Percentiles rank a stretch among this genome's conserved stretches.
Evolutionary conservation across 2,888 invertebrate species (phyloP).

Genomic region (Andrena hattorfiana): DNA sequence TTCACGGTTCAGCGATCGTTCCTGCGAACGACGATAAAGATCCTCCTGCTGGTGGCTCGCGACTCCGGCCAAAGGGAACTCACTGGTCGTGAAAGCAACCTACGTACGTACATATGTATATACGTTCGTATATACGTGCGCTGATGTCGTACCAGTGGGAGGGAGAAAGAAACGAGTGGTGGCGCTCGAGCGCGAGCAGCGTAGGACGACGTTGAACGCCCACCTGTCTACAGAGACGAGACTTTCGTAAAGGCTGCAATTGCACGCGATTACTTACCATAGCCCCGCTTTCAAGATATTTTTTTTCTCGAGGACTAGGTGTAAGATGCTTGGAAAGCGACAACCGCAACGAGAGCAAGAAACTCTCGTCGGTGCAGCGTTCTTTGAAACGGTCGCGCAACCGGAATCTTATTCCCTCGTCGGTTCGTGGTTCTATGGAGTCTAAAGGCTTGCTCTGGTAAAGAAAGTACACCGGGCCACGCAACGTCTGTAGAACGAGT

Average conservation of each 20-base stretch:
- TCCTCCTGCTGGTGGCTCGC: background rate
- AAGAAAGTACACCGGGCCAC: too few relatives aligned
- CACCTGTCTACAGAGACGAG: slow-evolving; percentile 24
- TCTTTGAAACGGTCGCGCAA: too few relatives aligned
- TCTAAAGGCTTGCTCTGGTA: too few relatives aligned
- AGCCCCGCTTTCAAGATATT: too few relatives aligned
- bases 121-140: too few relatives aligned
- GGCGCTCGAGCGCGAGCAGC: background rate
- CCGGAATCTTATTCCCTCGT: too few relatives aligned
- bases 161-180: background rate
- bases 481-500: too few relatives aligned
- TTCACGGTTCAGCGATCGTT: background rate
- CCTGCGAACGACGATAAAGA: background rate
- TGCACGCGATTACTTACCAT: background rate
- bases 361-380: background rate
- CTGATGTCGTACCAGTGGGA: background rate
- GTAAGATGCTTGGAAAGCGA: background rate
- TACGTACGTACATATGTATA: background rate
- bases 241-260: slow-evolving; percentile 2
- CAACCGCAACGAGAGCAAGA: background rate
- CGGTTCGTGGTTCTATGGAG: too few relatives aligned
- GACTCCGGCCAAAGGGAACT: background rate
- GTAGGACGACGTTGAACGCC: slow-evolving; percentile 30
- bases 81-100: background rate
- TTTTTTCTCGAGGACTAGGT: too few relatives aligned